Base-by-base conservation (phyloP, 64 coral and sea anemone species). In the Dendronephthya gigantea region DNA sequence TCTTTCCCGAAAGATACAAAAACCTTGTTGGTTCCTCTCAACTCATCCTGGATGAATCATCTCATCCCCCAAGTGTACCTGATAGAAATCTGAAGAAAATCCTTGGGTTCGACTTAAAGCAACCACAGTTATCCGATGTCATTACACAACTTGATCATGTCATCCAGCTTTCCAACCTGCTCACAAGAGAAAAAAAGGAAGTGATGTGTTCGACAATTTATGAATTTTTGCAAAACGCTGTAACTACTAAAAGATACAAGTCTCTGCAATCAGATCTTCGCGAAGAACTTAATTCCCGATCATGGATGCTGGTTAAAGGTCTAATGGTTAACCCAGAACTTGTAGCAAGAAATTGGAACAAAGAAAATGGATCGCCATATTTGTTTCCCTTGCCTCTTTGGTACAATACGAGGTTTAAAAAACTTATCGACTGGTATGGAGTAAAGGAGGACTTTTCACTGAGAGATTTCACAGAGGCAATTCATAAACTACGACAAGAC, bases 11-110 rank as follows among this genome's bases (percentile, higher is more conserved):
- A 2, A 9, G 36, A 36, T 19, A 36, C 14, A 79, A 79, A 79
- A 0, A 93, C 55, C 51, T 89, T 39, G 91, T 90, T 30, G 87
- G 91, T 40, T 90, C 62, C 30, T 83, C 68, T 72, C 88, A 85
- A 38, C 83, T 90, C 9, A 84, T 90, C 37, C 68, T 89, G 25
- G 81, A 89, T 43, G 87, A 89, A 10, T 83, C 51, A 39, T 37
- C 10, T 62, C 25, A 65, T 83, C n/a, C 40, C 32, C 45, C 47
- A 65, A 83, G 83, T 84, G 82, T 43, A n/a, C 25, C 9, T 35
- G 48, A 48, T 30, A 30, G 30, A 81, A 51, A 17, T 10, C 25
- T 35, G 0, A 79, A 79, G 29, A 34, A 39, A 16, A 36, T 79
- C 9, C 72, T 79, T 36, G 72, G 72, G 29, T 19, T 79, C 14